Base-by-base conservation (phyloP, 2,797 vertebrate species). In the Chromis chromis region DNA sequence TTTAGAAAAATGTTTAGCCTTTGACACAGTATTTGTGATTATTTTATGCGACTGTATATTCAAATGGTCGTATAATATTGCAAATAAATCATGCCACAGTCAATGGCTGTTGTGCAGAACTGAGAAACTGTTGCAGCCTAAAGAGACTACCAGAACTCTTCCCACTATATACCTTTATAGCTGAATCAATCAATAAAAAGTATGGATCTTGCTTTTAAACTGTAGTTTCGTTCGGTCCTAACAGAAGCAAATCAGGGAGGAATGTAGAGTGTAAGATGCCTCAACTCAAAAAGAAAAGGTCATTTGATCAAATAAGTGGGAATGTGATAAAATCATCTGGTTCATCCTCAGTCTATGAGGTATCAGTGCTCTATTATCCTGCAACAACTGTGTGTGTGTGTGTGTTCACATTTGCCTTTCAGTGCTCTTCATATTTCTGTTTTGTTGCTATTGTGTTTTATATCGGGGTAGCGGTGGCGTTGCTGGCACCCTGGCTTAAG, bases 401-500 rank as follows among this genome's bases (percentile, higher is more conserved):
- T 28, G 58, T 28, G 70, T 81, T 63, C 70, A 65, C 24, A 50
- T 70, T 31, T 61, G 50, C 54, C 53, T 71, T 42, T 53, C 19
- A 58, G 44, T 48, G 58, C 42, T 58, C 42, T 68, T 59, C 22
- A 1, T 80, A 46, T 76, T 70, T 75, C 42, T 54, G 40, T 63
- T 65, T 81, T 71, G 69, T 67, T 68, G 72, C 70, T 61, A 54
- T 54, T 72, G 63, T 76, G 49, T 81, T 83, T 84, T 84, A 71
- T 77, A 83, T 78, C 82, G 55, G 21, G 36, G 11, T 56, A 25
- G 62, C 67, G 48, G 13, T 50, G 48, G 63, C 31, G 21, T 62
- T 52, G 65, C 50, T 74, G 84, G 80, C 77, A 79, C 65, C 28
- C 65, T 73, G 52, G 27, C 65, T 69, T 54, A 67, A 88, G 81